Conservation (phyloP, 64 coral and sea anemone genomes). For the Actinia tenebrosa region DNA sequence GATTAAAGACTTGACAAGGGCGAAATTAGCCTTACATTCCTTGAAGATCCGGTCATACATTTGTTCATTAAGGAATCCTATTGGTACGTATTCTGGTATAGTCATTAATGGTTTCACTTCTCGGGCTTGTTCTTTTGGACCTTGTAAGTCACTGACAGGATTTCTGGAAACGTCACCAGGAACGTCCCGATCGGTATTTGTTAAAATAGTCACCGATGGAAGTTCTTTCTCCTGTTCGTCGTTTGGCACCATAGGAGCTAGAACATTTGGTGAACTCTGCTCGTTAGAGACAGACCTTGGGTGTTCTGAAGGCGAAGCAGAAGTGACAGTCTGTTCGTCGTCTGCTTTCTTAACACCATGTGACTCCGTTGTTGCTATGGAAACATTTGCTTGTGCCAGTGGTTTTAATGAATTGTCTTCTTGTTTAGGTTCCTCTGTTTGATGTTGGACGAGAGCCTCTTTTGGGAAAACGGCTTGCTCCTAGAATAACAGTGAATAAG, state of each 20-base stretch:
- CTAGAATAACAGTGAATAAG: neutral
- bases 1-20: neutral
- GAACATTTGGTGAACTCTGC: neutral
- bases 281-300: neutral
- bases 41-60: neutral
- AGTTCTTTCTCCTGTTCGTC: neutral
- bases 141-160: neutral
- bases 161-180: neutral
- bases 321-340: neutral
- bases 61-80: constrained; percentile 2
- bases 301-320: neutral
- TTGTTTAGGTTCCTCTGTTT: neutral
- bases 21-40: neutral
- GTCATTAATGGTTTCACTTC: neutral
- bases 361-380: neutral
- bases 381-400: neutral
- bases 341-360: neutral
- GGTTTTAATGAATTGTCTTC: neutral
- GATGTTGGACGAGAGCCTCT: neutral
- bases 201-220: neutral
- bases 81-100: constrained; percentile 1
- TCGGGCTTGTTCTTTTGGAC: neutral
- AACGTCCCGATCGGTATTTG: neutral
- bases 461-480: neutral
- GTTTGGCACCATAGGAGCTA: neutral